These are phyloP conservation scores for Clinocottus analis DNA, from an alignment of 2,113 vertebrate genomes.

Conservation along the genomic window DNA sequence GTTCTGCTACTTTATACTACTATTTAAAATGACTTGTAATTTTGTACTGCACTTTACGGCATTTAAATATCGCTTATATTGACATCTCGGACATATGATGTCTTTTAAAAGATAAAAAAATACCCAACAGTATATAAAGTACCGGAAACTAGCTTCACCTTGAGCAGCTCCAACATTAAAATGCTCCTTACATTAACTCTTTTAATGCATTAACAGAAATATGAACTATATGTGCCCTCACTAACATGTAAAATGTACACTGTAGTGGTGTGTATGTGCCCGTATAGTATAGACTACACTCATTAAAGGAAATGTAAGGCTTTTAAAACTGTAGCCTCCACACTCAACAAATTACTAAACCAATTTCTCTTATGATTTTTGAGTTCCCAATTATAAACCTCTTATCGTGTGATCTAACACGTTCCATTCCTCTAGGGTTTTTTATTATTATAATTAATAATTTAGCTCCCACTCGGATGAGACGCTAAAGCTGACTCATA, in stretches of 20 bases:
- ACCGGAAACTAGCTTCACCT: too few relatives aligned
- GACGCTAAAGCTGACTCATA: neutral
- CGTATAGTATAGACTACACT: too few relatives aligned
- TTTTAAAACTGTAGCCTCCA: neutral
- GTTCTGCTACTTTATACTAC: neutral
- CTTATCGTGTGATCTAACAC: neutral
- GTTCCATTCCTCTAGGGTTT: neutral
- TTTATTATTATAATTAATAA: slow-evolving; percentile 2
- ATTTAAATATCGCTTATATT: neutral
- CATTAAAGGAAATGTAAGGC: neutral
- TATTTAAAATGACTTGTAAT: neutral
- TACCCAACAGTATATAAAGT: too few relatives aligned
- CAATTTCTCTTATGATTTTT: neutral
- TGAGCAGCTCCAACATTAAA: neutral
- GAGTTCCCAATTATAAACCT: neutral
- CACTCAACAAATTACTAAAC: neutral
- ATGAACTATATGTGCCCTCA: neutral
- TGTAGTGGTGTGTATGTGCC: neutral
- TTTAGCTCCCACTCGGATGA: neutral
- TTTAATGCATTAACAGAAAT: neutral
- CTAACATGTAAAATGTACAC: neutral
- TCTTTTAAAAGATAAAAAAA: too few relatives aligned
- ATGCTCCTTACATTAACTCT: neutral
- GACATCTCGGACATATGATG: too few relatives aligned
- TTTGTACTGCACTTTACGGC: neutral